These are phyloP conservation scores for Fistularia commersonii DNA, from an alignment of 2,797 vertebrate species.

Conservation along the genomic window DNA sequence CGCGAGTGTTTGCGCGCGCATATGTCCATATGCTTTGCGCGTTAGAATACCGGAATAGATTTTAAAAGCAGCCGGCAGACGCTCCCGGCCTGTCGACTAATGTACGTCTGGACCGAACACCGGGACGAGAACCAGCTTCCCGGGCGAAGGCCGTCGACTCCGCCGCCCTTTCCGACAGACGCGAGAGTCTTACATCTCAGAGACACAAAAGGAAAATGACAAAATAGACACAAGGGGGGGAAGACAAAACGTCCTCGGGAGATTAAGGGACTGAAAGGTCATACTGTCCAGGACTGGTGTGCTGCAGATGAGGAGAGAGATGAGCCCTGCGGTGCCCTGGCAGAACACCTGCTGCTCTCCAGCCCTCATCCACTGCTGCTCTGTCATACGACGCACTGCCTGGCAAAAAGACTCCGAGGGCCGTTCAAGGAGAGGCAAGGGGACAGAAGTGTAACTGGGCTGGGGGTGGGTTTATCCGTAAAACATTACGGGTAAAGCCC, in stretches of 20 bases:
- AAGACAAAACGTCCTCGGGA: slow-evolving; percentile 13
- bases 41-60: slow-evolving; percentile 34
- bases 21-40: background rate
- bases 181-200: background rate
- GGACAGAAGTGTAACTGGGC: background rate
- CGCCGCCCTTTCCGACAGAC: background rate
- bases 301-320: slow-evolving; percentile 40
- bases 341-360: slow-evolving; percentile 53
- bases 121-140: background rate
- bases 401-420: slow-evolving; percentile 33
- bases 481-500: slow-evolving; percentile 8
- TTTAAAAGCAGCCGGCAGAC: slow-evolving; percentile 47
- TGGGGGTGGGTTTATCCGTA: background rate
- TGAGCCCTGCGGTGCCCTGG: slow-evolving; percentile 33
- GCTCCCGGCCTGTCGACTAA: slow-evolving; percentile 35
- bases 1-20: no score
- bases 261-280: slow-evolving; percentile 18
- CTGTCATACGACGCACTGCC: slow-evolving; percentile 26
- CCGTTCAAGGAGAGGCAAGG: slow-evolving; percentile 21
- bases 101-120: background rate
- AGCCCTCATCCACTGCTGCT: slow-evolving; percentile 34
- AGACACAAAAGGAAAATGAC: slow-evolving; percentile 12
- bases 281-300: slow-evolving; percentile 16
- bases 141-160: background rate
- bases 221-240: slow-evolving; percentile 4